Conservation (phyloP, 2,888 invertebrate species). For the Crioceris asparagi region DNA sequence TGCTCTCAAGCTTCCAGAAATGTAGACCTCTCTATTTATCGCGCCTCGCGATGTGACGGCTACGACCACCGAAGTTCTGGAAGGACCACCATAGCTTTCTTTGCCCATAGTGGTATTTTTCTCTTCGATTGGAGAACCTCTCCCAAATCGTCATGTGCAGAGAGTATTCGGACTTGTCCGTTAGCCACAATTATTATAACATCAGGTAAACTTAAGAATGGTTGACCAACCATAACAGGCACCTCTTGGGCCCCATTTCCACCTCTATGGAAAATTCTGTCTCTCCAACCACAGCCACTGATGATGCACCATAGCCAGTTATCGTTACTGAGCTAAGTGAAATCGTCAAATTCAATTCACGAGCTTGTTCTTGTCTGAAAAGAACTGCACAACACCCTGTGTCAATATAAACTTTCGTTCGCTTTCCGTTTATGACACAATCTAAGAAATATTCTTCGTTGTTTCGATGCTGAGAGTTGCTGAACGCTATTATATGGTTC, state of each 20-base stretch:
- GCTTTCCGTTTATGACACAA: no score
- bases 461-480: no score
- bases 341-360: not conserved
- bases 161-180: conserved; percentile 5
- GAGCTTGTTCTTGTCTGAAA: conserved; percentile 6
- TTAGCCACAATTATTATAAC: conserved; percentile 4
- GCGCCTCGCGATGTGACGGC: no score
- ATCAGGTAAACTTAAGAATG: conserved; percentile 10
- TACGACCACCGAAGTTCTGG: no score
- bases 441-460: no score
- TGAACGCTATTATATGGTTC: no score
- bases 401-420: conserved; percentile 7
- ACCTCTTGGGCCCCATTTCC: conserved; percentile 8
- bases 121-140: no score
- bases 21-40: no score
- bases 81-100: no score
- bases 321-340: conserved; percentile 1
- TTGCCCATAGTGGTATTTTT: no score
- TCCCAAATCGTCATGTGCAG: conserved; percentile 1
- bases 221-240: conserved; percentile 12
- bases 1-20: no score
- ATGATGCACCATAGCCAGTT: conserved; percentile 8
- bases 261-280: conserved; percentile 1
- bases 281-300: conserved; percentile 1
- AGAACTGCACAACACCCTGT: conserved; percentile 12